Base-by-base conservation (phyloP, 2,888 invertebrate genomes). In the Campoplex nolae region DNA sequence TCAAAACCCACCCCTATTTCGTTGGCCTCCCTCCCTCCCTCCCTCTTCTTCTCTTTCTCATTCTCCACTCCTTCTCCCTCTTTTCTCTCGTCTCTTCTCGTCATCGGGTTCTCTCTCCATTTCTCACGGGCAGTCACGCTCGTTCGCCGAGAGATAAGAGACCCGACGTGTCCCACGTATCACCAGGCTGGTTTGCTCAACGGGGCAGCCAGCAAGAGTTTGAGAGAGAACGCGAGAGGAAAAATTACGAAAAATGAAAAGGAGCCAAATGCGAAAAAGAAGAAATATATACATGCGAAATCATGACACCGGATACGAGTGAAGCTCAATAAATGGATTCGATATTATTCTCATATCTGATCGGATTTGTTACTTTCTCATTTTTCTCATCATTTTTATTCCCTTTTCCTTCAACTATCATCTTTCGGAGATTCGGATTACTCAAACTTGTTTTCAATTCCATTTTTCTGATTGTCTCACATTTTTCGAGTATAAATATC, bases 141-240 rank as follows among this genome's bases (percentile, higher is more conserved):
- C 92, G 89, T 89, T 89, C 88, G 88, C 88, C 83, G 88, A 91
- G 93, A 92, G 93, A 92, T 93, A 92, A 93, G 92, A 92, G 92
- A 85, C 90, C 88, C 88, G 89, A 89, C 88, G 86, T 89, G 68
- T 68, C 70, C 32, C 54, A 54, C 70, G 42, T 70, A 78, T 68
- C 67, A 78, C 77, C 28, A 51, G 76, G 65, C 48, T 76, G 42
- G 62, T 65, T 78, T 68, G 28, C 38, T 23, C 67, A 54, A 68
- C 58, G 54, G n/a, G 28, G 54, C 67, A 38, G 42, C 78, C 54
- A 67, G 23, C 23, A 23, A 35, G 65, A 58, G 23, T 45, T 23
- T 7, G 54, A 32, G 38, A 67, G 35, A 67, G 48, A 28, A 42
- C 16, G 32, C 51, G 2, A 35, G 28, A 51, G 28, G 6, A 3